Conservation (phyloP, 2,797 vertebrate species). For the Neomorphus geoffroyi region DNA sequence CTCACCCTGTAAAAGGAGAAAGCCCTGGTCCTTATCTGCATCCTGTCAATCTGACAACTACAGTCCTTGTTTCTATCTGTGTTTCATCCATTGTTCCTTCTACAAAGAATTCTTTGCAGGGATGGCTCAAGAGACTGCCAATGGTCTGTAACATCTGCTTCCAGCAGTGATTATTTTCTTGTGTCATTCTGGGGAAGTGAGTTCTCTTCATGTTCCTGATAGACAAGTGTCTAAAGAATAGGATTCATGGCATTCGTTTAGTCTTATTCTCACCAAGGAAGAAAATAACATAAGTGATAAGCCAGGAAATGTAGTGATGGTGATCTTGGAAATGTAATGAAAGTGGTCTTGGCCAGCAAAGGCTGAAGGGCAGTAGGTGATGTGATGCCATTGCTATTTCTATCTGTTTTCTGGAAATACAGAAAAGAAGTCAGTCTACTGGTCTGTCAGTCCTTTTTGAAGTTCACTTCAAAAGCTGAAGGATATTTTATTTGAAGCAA, state of each 20-base stretch:
- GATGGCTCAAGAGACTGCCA: not conserved
- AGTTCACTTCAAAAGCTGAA: slow-evolving; percentile 20
- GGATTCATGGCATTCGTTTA: not conserved
- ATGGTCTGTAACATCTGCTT: not conserved
- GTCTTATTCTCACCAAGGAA: not conserved
- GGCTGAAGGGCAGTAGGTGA: not conserved
- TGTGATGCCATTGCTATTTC: not conserved
- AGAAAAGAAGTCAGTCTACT: not conserved
- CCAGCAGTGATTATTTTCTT: not conserved
- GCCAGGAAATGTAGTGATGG: not conserved
- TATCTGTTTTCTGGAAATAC: not conserved
- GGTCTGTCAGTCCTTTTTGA: not conserved
- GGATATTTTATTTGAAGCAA: not conserved
- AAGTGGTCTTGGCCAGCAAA: not conserved
- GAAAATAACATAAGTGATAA: not conserved
- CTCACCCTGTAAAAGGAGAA: not conserved
- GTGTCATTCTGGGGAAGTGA: not conserved
- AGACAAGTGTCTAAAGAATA: not conserved
- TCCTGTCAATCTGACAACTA: not conserved
- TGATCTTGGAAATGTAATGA: not conserved
- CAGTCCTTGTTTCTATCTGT: not conserved
- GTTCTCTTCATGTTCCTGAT: not conserved
- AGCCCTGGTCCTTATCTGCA: not conserved
- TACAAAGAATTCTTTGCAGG: not conserved
- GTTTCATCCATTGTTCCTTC: not conserved